These are phyloP conservation scores for Tyto alba DNA, from an alignment of 2,113 vertebrate genomes.

Conservation along the genomic window DNA sequence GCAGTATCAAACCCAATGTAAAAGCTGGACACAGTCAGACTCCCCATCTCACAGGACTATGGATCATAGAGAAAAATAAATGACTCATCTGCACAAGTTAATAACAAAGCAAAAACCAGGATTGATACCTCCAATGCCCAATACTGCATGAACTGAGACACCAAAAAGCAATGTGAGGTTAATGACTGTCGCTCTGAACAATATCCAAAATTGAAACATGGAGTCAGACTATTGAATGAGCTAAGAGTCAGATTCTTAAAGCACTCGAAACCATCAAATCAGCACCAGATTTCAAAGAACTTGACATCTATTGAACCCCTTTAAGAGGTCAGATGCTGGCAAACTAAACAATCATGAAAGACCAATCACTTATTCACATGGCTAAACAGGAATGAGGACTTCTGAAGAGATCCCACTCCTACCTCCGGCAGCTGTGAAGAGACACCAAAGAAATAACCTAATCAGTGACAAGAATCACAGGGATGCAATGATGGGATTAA, in stretches of 20 bases:
- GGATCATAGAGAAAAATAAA: not conserved
- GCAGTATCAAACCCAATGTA: not conserved
- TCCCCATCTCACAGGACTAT: not conserved
- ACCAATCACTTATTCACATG: not conserved
- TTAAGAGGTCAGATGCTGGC: not conserved
- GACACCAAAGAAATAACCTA: not conserved
- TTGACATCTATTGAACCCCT: not conserved
- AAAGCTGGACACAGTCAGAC: not conserved
- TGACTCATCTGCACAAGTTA: not conserved
- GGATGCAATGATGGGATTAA: not conserved
- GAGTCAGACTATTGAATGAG: slow-evolving; percentile 40
- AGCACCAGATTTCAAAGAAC: slow-evolving; percentile 9
- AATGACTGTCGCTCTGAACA: not conserved
- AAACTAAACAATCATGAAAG: not conserved
- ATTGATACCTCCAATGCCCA: not conserved
- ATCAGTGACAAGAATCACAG: not conserved
- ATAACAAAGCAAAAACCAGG: not conserved
- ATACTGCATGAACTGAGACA: not conserved
- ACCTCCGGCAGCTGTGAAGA: not conserved
- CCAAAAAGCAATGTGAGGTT: not conserved
- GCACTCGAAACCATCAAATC: not conserved
- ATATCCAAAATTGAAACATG: not conserved
- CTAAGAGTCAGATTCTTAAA: not conserved
- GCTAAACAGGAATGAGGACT: not conserved
- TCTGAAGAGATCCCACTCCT: not conserved